Evolutionary conservation across 1,140 invertebrate genomes (phyloP), one percentile per base, ranked within the genome.

Genomic region (Paramacrobiotus metropolitanus): DNA sequence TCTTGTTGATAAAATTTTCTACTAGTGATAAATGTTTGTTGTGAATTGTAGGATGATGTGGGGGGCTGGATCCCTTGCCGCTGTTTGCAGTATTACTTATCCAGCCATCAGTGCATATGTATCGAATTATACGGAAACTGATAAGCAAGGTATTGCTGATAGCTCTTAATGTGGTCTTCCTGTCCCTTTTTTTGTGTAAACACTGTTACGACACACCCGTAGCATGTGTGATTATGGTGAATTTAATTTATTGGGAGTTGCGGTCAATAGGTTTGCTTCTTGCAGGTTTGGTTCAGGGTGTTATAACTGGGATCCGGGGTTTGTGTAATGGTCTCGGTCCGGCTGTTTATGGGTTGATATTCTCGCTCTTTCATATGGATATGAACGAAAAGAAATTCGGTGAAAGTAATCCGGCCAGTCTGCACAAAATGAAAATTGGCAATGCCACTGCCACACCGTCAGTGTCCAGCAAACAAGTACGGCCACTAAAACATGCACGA

Each of bases 41-140:
- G 62, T 61, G 59, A 64, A 61, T 68, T 75, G 29, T 66, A 87
- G 85, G 88, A 94, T 98, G 83, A 96, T 98, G 87, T 98, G 94
- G 94, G 84, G 85, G 31, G 93, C 92, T 59, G 94, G 94, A 61
- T 80, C 92, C 64, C 77, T 99, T 62, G 93, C 94, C 44, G 88
- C 92, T 18, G 79, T 97, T 62, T 92, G 88, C 65, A 76, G 70
- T 65, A 75, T 68, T 18, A 60, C 92, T 1, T 99, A 99, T 77
- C 94, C 95, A 59, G 90, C 93, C n/a, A 97, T 99, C 68, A 94
- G 89, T 75, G 87, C 94, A 31, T 98, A 94, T 76, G 90, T 97
- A 34, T 96, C 91, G 18, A 87, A 91, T 66, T 91, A 96, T 75
- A 90, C 92, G 61, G 83, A 91, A 70, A 82, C 86, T 31, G 94